Conservation (phyloP, 1,140 invertebrate species). For the Mactra quadrangularis region DNA sequence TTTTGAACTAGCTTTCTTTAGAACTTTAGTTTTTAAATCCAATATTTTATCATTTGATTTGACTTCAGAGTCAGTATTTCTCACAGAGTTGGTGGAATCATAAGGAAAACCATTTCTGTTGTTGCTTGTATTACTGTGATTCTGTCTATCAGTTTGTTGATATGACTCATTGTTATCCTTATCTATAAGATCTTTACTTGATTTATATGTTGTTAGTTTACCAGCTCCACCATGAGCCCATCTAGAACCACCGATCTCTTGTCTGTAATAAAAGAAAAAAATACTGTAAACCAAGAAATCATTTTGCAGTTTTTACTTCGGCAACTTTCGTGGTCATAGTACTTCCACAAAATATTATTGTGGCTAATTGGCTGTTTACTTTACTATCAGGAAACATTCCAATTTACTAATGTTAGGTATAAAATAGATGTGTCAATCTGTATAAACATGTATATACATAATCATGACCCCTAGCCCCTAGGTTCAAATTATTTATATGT, state of each 20-base stretch:
- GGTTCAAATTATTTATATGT: no score
- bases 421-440: no score
- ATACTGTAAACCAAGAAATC: no score
- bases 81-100: background rate
- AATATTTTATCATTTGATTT: slow-evolving; percentile 42
- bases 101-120: background rate
- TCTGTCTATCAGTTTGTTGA: background rate
- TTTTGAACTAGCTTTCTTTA: slow-evolving; percentile 70
- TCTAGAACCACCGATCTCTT: slow-evolving; percentile 75
- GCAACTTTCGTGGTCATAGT: no score
- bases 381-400: no score
- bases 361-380: no score
- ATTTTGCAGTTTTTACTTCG: no score
- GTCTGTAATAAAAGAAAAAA: slow-evolving; percentile 64
- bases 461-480: no score
- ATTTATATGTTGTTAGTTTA: slow-evolving; percentile 71
- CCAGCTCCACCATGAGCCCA: slow-evolving; percentile 77
- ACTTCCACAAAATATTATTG: no score
- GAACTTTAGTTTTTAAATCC: slow-evolving; percentile 71
- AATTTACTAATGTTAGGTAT: no score
- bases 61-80: background rate
- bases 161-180: slow-evolving; percentile 11
- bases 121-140: background rate
- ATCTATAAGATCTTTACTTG: slow-evolving; percentile 83
- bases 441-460: no score